These are phyloP conservation scores for Ceratotherium simum DNA, from an alignment of 2,113 vertebrate species.

Conservation along the genomic window DNA sequence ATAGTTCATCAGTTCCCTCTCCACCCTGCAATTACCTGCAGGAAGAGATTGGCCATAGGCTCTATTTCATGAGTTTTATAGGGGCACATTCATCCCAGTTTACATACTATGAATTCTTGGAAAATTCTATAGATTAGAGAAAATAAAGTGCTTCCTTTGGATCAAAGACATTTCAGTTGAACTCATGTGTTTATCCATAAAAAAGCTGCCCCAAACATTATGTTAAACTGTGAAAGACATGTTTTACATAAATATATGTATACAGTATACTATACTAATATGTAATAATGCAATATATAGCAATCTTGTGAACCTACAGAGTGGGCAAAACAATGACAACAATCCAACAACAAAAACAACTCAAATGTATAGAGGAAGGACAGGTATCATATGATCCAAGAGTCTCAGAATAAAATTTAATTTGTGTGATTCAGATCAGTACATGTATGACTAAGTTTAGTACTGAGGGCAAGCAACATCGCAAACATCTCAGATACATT, in stretches of 20 bases:
- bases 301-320: background rate
- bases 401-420: constrained; percentile 44
- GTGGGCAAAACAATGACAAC: background rate
- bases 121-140: constrained; percentile 62
- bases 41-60: constrained; percentile 64
- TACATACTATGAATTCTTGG: constrained; percentile 75
- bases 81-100: constrained; percentile 50
- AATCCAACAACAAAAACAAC: background rate
- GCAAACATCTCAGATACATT: constrained; percentile 31
- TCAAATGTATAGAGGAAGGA: constrained; percentile 41
- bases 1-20: constrained; percentile 77
- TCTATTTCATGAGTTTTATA: constrained; percentile 79
- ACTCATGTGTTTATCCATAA: constrained; percentile 46
- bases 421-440: constrained; percentile 5
- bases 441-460: constrained; percentile 28
- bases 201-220: background rate
- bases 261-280: background rate
- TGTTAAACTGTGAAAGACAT: constrained; percentile 27
- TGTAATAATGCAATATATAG: background rate
- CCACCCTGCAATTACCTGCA: constrained; percentile 80
- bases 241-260: constrained; percentile 4
- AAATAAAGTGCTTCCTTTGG: constrained; percentile 59
- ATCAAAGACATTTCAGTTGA: constrained; percentile 65
- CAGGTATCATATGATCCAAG: background rate
- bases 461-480: background rate